phyloP scores from a whole-genome alignment of 2,113 vertebrate species.

The Gambusia holbrooki region DNA sequence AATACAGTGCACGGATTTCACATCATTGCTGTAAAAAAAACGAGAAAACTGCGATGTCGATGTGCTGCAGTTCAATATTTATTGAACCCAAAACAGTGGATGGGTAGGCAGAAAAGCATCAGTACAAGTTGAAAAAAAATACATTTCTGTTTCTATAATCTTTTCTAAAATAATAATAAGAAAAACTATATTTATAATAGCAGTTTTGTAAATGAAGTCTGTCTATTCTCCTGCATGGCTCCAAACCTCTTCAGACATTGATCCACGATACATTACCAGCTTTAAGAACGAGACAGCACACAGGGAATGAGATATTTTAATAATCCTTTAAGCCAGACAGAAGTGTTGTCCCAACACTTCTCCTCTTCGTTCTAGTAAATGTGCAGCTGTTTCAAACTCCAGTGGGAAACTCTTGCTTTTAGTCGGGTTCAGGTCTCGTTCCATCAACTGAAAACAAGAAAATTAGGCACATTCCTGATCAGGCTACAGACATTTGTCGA shows the following conservation, averaged over 20 bases:
- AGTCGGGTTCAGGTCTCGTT: conserved; percentile 85
- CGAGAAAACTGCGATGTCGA: not conserved
- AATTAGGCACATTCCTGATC: not conserved
- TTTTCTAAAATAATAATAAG: not conserved
- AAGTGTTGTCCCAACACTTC: conserved; percentile 86
- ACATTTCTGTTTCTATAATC: not conserved
- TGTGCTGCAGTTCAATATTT: not conserved
- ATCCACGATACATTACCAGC: not conserved
- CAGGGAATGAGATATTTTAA: not conserved
- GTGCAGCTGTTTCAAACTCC: conserved; percentile 85
- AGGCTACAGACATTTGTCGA: not conserved
- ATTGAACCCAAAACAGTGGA: not conserved
- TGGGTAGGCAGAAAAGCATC: not conserved
- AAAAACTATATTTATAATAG: not conserved
- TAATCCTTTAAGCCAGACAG: conserved; percentile 71
- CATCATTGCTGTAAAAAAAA: not conserved
- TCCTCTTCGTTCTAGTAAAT: conserved; percentile 82
- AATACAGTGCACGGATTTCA: too few species aligned
- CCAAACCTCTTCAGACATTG: not conserved
- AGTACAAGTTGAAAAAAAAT: not conserved
- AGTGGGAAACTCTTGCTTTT: conserved; percentile 76
- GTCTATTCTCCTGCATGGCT: not conserved
- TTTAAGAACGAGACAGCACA: not conserved
- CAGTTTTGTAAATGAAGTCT: not conserved
- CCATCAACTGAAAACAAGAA: conserved; percentile 84